A percentile compares a stretch with the other conserved stretches of the same genome.
phyloP scores from a whole-genome alignment of 2,113 vertebrate genomes.

The Cyanocitta stelleri region DNA sequence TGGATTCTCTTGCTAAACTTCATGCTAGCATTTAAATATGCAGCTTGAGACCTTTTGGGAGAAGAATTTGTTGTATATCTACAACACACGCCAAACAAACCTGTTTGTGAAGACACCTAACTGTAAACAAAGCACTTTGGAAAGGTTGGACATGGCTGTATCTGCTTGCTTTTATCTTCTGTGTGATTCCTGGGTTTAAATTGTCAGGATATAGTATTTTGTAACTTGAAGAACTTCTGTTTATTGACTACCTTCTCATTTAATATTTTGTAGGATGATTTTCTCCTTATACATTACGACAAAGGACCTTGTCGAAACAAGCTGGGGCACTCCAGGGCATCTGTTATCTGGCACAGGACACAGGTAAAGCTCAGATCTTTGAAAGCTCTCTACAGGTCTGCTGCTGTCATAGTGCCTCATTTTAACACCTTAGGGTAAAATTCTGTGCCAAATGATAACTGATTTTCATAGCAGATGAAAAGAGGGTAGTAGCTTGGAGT shows the following conservation, averaged over 20 bases:
- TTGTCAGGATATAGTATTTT: neutral
- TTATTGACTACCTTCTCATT: neutral
- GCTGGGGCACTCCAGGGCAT: conserved; percentile 95
- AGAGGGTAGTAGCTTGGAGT: neutral
- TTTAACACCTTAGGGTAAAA: neutral
- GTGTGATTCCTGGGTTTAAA: neutral
- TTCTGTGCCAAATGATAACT: neutral
- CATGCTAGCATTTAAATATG: neutral
- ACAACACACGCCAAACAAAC: neutral
- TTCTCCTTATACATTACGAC: conserved; percentile 97
- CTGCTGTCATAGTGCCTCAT: neutral
- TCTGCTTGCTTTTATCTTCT: neutral
- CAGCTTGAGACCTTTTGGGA: neutral
- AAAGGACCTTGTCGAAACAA: conserved; percentile 98
- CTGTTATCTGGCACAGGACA: conserved; percentile 99
- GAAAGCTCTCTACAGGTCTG: neutral
- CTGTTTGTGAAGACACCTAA: neutral
- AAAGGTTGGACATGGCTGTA: neutral
- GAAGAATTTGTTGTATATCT: neutral
- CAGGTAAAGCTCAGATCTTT: conserved; percentile 76
- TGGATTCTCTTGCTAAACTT: neutral
- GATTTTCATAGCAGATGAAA: neutral
- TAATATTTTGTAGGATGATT: conserved; percentile 85
- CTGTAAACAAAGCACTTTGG: neutral
- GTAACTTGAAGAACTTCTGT: neutral